A percentile compares a stretch with the other conserved stretches of the same genome.
Conservation (phyloP, 2,113 vertebrate species). For the Buteo buteo region DNA sequence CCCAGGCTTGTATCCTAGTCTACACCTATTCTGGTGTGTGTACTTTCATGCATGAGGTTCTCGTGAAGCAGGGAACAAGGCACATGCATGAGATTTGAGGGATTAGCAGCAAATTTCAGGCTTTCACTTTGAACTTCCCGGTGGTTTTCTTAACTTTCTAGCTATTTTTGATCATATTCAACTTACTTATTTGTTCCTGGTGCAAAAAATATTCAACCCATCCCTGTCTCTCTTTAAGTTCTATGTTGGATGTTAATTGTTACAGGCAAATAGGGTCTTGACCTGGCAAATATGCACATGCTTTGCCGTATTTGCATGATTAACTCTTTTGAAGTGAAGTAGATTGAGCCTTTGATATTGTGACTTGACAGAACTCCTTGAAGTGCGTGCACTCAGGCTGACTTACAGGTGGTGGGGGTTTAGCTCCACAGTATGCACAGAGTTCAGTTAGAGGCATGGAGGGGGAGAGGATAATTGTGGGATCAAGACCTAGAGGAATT, state of each 20-base stretch:
- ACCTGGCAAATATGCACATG: conserved; percentile 36
- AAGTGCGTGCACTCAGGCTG: not conserved
- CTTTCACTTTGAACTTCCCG: conserved; percentile 32
- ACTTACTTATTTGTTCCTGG: not conserved
- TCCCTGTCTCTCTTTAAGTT: not conserved
- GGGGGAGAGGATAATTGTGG: not conserved
- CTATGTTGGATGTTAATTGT: conserved; percentile 10
- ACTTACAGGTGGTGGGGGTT: conserved; percentile 16
- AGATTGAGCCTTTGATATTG: conserved; percentile 40
- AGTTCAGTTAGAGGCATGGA: not conserved
- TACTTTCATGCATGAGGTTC: not conserved
- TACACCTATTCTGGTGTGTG: not conserved
- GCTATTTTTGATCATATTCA: conserved; percentile 11
- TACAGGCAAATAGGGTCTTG: conserved; percentile 35
- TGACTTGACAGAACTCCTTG: conserved; percentile 44
- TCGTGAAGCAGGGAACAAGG: not conserved
- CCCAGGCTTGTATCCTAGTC: not conserved
- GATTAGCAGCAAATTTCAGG: conserved; percentile 34
- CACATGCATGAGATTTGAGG: conserved; percentile 5
- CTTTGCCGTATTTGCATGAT: conserved; percentile 37
- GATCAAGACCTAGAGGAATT: not conserved
- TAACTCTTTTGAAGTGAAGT: conserved; percentile 52
- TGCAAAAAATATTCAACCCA: not conserved
- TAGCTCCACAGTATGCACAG: not conserved
- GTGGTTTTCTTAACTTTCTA: conserved; percentile 31